Conservation (phyloP, 2,113 vertebrate genomes). For the Pithys albifrons region DNA sequence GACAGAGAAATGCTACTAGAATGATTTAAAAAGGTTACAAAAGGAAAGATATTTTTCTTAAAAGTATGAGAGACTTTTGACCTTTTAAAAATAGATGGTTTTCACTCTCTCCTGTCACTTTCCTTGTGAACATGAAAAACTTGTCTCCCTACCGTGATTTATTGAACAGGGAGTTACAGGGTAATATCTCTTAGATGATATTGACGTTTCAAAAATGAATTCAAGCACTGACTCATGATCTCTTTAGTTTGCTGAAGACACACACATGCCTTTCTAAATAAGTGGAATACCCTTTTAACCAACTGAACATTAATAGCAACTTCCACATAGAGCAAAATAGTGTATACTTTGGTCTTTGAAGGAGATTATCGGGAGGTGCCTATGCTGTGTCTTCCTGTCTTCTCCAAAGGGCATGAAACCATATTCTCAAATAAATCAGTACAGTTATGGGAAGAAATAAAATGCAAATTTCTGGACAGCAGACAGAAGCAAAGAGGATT, state of each 20-base stretch:
- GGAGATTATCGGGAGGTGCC: neutral
- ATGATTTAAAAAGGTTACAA: slow-evolving; percentile 46
- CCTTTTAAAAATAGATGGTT: slow-evolving; percentile 57
- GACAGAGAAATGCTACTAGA: slow-evolving; percentile 9
- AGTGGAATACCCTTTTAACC: neutral
- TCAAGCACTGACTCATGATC: neutral
- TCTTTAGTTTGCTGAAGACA: neutral
- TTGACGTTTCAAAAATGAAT: slow-evolving; percentile 39
- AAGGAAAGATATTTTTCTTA: slow-evolving; percentile 45
- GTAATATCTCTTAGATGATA: slow-evolving; percentile 33
- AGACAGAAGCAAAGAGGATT: neutral
- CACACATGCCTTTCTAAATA: neutral
- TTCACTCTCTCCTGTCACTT: slow-evolving; percentile 24
- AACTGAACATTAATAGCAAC: neutral
- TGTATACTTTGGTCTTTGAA: neutral
- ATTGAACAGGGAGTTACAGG: slow-evolving; percentile 13
- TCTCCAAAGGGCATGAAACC: neutral
- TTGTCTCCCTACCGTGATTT: slow-evolving; percentile 25
- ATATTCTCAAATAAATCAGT: neutral
- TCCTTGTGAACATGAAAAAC: slow-evolving; percentile 37
- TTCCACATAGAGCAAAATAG: neutral
- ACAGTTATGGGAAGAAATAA: neutral
- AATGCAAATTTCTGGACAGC: neutral
- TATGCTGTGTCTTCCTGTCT: neutral
- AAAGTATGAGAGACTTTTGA: slow-evolving; percentile 48